Percentiles rank a stretch among this genome's conserved stretches.
These are phyloP conservation scores for Pterostichus madidus DNA, from an alignment of 2,888 invertebrate genomes.

Conservation along the genomic window DNA sequence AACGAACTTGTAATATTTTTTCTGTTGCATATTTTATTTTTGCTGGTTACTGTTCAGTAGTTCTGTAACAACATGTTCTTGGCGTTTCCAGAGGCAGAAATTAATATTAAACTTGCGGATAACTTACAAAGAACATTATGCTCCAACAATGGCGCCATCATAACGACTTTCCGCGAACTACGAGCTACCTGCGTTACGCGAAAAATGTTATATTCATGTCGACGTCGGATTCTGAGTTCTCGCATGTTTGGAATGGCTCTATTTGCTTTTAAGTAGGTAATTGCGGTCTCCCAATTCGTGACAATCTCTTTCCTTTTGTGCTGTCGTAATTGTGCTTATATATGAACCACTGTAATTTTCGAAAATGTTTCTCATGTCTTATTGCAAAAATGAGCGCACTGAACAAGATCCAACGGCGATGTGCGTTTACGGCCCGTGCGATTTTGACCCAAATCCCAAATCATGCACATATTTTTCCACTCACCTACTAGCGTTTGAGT, in stretches of 20 bases:
- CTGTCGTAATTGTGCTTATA: slow-evolving; percentile 24
- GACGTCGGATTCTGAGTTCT: slow-evolving; percentile 13
- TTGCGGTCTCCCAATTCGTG: slow-evolving; percentile 57
- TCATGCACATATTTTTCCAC: not conserved
- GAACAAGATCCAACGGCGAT: not conserved
- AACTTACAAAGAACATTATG: not conserved
- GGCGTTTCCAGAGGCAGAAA: not conserved
- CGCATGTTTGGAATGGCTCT: slow-evolving; percentile 60
- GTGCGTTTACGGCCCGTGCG: not conserved
- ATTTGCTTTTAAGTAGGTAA: slow-evolving; percentile 63
- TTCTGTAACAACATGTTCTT: not conserved
- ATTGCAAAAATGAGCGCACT: slow-evolving; percentile 4
- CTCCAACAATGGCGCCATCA: not conserved
- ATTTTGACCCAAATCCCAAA: not conserved
- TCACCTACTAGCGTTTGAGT: too few species aligned
- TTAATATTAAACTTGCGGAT: not conserved
- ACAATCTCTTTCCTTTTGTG: slow-evolving; percentile 39
- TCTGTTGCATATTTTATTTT: not conserved
- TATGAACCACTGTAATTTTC: slow-evolving; percentile 45
- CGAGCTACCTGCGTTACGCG: slow-evolving; percentile 20
- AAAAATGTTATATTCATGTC: slow-evolving; percentile 23
- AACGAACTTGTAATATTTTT: not conserved
- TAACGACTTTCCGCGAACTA: slow-evolving; percentile 4
- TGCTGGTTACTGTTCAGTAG: too few species aligned
- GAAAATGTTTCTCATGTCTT: slow-evolving; percentile 37